Percentiles rank a stretch among this genome's conserved stretches.
Evolutionary conservation across 1,140 invertebrate genomes (phyloP).

Genomic region (Eufriesea mexicana): DNA sequence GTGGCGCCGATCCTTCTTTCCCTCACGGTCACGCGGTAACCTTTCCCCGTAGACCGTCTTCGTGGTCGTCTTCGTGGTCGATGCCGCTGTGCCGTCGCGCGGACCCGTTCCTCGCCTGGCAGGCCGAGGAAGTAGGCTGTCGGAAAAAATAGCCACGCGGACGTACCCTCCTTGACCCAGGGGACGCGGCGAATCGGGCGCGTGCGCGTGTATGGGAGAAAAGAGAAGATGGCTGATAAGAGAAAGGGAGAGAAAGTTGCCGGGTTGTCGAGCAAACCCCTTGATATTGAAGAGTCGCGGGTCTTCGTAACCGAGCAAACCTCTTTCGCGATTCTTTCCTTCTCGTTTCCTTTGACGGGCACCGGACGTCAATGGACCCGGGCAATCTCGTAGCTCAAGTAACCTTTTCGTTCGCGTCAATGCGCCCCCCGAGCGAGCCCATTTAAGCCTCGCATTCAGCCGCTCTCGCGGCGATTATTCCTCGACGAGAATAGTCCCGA

Average conservation of each 20-base stretch:
- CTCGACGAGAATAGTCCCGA: slow-evolving; percentile 18
- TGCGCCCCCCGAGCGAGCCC: slow-evolving; percentile 13
- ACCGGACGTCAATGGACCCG: slow-evolving; percentile 39
- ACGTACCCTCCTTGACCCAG: slow-evolving; percentile 36
- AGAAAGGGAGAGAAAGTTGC: neutral
- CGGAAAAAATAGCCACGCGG: slow-evolving; percentile 29
- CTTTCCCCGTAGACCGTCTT: neutral
- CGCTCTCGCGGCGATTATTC: neutral
- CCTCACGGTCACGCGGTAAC: neutral
- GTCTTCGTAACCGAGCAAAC: slow-evolving; percentile 20
- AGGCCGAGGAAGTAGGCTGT: neutral
- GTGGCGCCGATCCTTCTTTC: neutral
- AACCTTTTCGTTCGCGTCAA: slow-evolving; percentile 53
- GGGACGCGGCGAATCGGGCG: neutral
- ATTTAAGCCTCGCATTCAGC: slow-evolving; percentile 36
- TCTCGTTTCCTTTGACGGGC: slow-evolving; percentile 13
- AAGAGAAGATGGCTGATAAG: neutral
- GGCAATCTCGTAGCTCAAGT: slow-evolving; percentile 42
- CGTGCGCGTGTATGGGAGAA: neutral
- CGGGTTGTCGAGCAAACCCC: neutral
- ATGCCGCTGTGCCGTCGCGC: neutral
- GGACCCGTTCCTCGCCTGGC: neutral
- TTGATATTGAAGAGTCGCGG: slow-evolving; percentile 17
- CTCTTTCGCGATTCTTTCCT: slow-evolving; percentile 15
- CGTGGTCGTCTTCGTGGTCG: neutral